Evolutionary conservation across 2,888 invertebrate genomes (phyloP).

Genomic region (Trichogramma dendrolimi): DNA sequence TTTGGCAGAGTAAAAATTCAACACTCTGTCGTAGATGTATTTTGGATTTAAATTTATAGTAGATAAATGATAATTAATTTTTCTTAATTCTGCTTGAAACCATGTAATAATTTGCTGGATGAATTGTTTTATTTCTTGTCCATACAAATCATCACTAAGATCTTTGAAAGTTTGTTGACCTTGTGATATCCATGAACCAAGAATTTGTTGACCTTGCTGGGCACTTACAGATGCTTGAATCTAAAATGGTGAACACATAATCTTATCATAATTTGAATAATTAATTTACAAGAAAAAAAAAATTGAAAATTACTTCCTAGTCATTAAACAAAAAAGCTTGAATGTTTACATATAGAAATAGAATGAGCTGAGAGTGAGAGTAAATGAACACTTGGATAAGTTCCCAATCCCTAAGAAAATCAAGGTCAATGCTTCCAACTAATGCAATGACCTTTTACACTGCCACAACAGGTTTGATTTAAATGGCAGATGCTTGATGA

Average conservation of each 20-base stretch:
- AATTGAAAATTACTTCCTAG: not conserved
- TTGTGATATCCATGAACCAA: constrained; percentile 35
- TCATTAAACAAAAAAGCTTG: not conserved
- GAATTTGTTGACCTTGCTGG: constrained; percentile 43
- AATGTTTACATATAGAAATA: constrained; percentile 5
- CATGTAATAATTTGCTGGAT: constrained; percentile 32
- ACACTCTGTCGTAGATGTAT: constrained; percentile 34
- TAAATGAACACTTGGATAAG: constrained; percentile 15
- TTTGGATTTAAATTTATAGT: constrained; percentile 36
- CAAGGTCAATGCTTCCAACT: constrained; percentile 22
- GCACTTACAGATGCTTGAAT: constrained; percentile 38
- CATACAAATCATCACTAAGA: constrained; percentile 35
- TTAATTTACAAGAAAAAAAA: not conserved
- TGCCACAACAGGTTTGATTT: not conserved
- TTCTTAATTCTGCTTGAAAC: constrained; percentile 36
- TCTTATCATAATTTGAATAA: constrained; percentile 1
- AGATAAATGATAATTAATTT: constrained; percentile 29
- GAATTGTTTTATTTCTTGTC: constrained; percentile 37
- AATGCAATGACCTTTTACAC: constrained; percentile 14
- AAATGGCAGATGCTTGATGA: too few species aligned
- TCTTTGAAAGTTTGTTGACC: constrained; percentile 34
- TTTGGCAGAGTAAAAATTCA: constrained; percentile 31
- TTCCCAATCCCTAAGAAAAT: constrained; percentile 15
- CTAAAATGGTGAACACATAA: constrained; percentile 28
- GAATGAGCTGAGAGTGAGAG: constrained; percentile 22